Evolutionary conservation across 92 coral and sea anemone genomes (phyloP).

Genomic region (Heliopora coerulea): DNA sequence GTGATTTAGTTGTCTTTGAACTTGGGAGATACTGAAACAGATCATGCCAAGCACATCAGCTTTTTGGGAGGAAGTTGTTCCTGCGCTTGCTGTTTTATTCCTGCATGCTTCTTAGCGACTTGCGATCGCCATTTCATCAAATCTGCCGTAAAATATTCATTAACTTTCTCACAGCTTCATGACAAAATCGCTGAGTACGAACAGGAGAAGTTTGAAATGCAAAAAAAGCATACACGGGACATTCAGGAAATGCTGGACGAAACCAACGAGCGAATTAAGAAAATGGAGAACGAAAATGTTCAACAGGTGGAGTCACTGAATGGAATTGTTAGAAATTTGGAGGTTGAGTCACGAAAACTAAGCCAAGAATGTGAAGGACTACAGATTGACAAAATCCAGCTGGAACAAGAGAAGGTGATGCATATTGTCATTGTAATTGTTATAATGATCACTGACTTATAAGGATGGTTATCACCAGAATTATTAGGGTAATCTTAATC

Average conservation of each 20-base stretch:
- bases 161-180: slow-evolving; percentile 60
- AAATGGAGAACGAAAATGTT: slow-evolving; percentile 90
- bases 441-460: too few species aligned
- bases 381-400: slow-evolving; percentile 69
- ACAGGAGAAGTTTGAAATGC: slow-evolving; percentile 99
- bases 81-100: too few species aligned
- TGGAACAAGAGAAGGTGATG: slow-evolving; percentile 96
- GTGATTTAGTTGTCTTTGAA: too few species aligned
- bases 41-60: too few species aligned
- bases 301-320: slow-evolving; percentile 82
- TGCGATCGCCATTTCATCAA: too few species aligned
- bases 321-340: slow-evolving; percentile 75
- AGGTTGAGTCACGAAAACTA: slow-evolving; percentile 77
- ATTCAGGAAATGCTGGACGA: slow-evolving; percentile 95
- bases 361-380: slow-evolving; percentile 86
- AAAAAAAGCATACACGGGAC: slow-evolving; percentile 90
- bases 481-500: too few species aligned
- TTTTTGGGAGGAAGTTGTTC: too few species aligned
- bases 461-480: too few species aligned
- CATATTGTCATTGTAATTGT: too few species aligned
- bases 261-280: slow-evolving; percentile 89
- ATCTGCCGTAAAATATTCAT: too few species aligned
- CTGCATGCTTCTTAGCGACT: too few species aligned
- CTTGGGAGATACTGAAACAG: too few species aligned
- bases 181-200: slow-evolving; percentile 96